Conservation (phyloP, 1,140 invertebrate species). For the Ceratina japonica region DNA sequence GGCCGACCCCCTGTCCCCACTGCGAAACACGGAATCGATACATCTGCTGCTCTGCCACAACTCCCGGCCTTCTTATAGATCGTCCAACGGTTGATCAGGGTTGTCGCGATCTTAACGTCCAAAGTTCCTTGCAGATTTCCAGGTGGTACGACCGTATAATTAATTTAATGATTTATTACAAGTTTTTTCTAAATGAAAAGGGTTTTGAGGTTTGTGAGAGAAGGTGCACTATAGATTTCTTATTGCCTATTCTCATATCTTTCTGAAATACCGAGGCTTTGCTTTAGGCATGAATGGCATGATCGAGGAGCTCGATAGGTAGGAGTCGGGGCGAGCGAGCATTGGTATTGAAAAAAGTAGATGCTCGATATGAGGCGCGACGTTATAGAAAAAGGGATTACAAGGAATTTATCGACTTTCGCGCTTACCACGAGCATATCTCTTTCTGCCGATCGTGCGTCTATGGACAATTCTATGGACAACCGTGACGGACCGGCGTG, state of each 20-base stretch:
- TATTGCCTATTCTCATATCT: neutral
- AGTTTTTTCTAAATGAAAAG: too few relatives aligned
- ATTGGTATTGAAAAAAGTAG: slow-evolving; percentile 35
- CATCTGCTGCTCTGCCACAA: slow-evolving; percentile 20
- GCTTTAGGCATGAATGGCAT: slow-evolving; percentile 16
- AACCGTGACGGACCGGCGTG: neutral
- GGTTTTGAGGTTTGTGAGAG: too few relatives aligned
- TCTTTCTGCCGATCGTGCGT: slow-evolving; percentile 21
- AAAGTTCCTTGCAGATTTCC: too few relatives aligned
- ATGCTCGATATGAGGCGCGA: slow-evolving; percentile 30
- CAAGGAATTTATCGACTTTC: slow-evolving; percentile 44
- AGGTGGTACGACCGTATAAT: too few relatives aligned
- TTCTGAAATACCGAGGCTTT: slow-evolving; percentile 3
- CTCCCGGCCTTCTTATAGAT: too few relatives aligned
- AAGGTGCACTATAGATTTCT: neutral
- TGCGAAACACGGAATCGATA: slow-evolving; percentile 51
- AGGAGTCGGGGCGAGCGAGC: neutral
- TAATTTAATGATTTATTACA: too few relatives aligned
- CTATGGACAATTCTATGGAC: slow-evolving; percentile 17
- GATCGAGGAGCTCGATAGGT: slow-evolving; percentile 27
- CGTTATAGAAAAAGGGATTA: slow-evolving; percentile 38
- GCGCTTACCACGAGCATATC: slow-evolving; percentile 20
- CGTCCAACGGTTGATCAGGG: neutral
- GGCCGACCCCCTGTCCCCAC: slow-evolving; percentile 4
- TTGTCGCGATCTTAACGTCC: slow-evolving; percentile 43